Conservation (phyloP, 2,888 invertebrate genomes). For the Epiblema foenella region DNA sequence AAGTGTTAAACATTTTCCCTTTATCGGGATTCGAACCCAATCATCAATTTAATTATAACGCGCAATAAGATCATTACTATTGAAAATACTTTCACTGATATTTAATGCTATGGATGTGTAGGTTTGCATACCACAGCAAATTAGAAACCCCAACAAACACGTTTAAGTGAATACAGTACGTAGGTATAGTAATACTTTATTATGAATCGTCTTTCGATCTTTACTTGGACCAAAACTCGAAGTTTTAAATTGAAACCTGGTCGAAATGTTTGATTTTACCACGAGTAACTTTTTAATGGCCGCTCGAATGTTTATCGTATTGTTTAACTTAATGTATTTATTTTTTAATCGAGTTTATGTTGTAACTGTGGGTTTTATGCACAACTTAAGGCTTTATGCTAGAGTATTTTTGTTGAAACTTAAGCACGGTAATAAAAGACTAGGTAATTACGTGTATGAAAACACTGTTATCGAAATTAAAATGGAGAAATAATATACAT, state of each 20-base stretch:
- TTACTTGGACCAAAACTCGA: constrained; percentile 37
- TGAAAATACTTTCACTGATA: no score
- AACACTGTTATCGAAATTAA: not conserved
- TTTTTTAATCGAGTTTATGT: constrained; percentile 41
- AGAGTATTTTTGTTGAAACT: not conserved
- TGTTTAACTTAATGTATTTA: constrained; percentile 45
- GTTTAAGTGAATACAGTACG: not conserved
- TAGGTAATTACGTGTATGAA: not conserved
- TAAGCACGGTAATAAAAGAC: not conserved
- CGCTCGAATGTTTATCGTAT: constrained; percentile 47
- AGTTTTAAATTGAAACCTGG: constrained; percentile 58
- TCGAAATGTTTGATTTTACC: constrained; percentile 54
- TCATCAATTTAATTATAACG: no score
- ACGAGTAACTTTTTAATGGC: constrained; percentile 60
- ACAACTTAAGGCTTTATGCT: constrained; percentile 24
- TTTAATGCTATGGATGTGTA: no score
- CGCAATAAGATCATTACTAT: no score
- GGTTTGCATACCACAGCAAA: not conserved
- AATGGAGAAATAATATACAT: no score
- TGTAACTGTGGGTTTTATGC: constrained; percentile 39
- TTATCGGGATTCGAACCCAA: no score
- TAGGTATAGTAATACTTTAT: not conserved
- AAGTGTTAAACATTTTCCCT: no score
- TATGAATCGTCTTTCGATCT: not conserved
- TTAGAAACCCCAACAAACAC: not conserved